Conservation (phyloP, 2,888 invertebrate genomes). For the Limnephilus auricula region DNA sequence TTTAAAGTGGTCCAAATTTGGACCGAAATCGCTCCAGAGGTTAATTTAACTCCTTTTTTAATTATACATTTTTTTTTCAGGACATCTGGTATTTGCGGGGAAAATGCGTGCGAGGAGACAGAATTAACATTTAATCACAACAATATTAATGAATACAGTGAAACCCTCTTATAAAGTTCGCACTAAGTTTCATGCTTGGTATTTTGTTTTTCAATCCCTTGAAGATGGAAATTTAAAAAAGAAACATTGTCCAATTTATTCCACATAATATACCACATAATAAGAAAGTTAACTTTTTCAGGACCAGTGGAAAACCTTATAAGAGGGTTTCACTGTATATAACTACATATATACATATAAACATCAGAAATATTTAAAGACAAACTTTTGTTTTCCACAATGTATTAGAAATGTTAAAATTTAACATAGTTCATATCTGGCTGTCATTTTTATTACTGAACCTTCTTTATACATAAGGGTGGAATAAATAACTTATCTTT, state of each 20-base stretch:
- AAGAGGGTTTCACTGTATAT: no score
- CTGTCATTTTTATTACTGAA: not conserved
- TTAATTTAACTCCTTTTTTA: not conserved
- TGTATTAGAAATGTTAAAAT: not conserved
- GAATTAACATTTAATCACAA: constrained; percentile 68
- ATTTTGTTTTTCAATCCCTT: no score
- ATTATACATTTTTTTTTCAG: constrained; percentile 12
- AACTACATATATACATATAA: not conserved
- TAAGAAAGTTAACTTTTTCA: no score
- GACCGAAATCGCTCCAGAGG: no score
- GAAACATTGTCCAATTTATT: no score
- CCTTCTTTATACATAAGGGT: not conserved
- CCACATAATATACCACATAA: no score
- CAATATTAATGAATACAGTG: not conserved
- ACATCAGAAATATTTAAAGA: not conserved
- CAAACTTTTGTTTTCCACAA: not conserved
- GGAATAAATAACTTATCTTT: not conserved
- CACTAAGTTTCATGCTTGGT: no score
- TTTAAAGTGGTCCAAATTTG: no score
- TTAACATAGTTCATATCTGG: not conserved
- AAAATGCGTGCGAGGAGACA: constrained; percentile 45
- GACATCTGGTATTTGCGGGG: constrained; percentile 38
- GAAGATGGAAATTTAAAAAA: no score
- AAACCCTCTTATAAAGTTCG: no score
- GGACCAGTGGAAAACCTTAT: no score